Percentiles rank a stretch among this genome's conserved stretches.
phyloP scores from a whole-genome alignment of 1,140 invertebrate species.

The Heliconius hermathena region DNA sequence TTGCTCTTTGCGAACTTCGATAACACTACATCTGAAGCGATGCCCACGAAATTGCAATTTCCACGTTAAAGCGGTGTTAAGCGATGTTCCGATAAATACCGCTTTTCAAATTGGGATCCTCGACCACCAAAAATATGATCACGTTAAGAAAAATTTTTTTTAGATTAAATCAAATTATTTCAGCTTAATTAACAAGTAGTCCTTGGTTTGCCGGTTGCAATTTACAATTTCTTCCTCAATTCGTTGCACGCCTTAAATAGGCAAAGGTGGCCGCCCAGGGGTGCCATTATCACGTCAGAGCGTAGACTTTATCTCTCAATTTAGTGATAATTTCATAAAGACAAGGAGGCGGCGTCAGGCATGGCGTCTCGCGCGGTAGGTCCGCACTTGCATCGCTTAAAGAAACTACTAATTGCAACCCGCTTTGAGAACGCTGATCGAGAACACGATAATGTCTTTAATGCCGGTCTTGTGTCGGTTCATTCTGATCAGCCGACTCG shows the following conservation, averaged over 20 bases:
- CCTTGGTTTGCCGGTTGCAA: slow-evolving; percentile 16
- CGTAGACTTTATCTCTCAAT: slow-evolving; percentile 71
- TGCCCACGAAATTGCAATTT: slow-evolving; percentile 35
- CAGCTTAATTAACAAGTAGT: slow-evolving; percentile 23
- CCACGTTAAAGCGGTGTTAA: slow-evolving; percentile 1
- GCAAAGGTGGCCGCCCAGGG: slow-evolving; percentile 43
- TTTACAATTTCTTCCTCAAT: slow-evolving; percentile 38
- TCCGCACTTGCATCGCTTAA: slow-evolving; percentile 61
- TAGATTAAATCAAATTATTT: slow-evolving; percentile 22
- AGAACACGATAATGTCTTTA: slow-evolving; percentile 75
- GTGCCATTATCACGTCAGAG: slow-evolving; percentile 66
- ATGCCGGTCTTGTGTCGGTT: slow-evolving; percentile 57
- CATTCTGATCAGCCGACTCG: slow-evolving; percentile 59
- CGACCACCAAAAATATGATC: background rate
- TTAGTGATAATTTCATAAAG: slow-evolving; percentile 75
- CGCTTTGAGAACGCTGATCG: slow-evolving; percentile 72
- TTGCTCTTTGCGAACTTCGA: slow-evolving; percentile 53
- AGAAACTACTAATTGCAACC: slow-evolving; percentile 72
- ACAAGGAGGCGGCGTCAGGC: slow-evolving; percentile 55
- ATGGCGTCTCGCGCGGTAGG: slow-evolving; percentile 59
- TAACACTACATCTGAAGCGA: slow-evolving; percentile 34
- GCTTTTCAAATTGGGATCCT: background rate
- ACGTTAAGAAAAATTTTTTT: slow-evolving; percentile 12
- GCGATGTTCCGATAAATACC: background rate
- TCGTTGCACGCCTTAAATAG: slow-evolving; percentile 48